These are phyloP conservation scores for Nephrotoma guestfalica DNA, from an alignment of 2,888 invertebrate genomes.

Conservation along the genomic window DNA sequence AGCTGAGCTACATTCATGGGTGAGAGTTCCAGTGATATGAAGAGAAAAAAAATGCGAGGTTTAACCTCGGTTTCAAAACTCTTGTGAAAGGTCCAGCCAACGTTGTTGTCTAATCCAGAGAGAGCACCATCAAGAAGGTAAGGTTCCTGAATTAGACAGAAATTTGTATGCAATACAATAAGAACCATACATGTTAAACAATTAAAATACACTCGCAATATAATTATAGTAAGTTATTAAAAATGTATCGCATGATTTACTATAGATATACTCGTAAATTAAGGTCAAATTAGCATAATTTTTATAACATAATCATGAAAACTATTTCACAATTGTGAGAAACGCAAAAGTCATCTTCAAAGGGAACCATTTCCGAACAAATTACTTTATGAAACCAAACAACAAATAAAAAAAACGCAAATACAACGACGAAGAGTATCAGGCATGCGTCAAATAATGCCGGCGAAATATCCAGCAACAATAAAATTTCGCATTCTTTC, in stretches of 20 bases:
- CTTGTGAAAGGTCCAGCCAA: too few species aligned
- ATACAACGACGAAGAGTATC: background rate
- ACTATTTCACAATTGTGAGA: background rate
- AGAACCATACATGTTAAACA: too few species aligned
- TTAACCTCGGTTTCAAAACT: too few species aligned
- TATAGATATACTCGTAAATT: background rate
- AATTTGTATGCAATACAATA: too few species aligned
- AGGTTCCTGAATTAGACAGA: too few species aligned
- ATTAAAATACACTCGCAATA: too few species aligned
- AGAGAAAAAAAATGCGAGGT: too few species aligned
- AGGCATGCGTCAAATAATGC: background rate
- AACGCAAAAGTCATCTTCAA: background rate
- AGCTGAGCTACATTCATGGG: too few species aligned
- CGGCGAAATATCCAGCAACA: background rate
- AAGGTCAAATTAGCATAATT: background rate
- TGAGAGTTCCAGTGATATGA: too few species aligned
- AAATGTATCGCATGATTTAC: background rate
- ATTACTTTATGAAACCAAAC: background rate
- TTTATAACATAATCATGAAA: background rate
- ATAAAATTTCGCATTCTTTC: background rate
- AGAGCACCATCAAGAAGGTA: too few species aligned
- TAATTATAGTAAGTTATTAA: background rate
- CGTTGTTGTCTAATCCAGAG: too few species aligned
- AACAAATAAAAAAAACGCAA: background rate
- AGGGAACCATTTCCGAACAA: background rate